Conservation (phyloP, 2,888 invertebrate species). For the Teleiodes luculella region DNA sequence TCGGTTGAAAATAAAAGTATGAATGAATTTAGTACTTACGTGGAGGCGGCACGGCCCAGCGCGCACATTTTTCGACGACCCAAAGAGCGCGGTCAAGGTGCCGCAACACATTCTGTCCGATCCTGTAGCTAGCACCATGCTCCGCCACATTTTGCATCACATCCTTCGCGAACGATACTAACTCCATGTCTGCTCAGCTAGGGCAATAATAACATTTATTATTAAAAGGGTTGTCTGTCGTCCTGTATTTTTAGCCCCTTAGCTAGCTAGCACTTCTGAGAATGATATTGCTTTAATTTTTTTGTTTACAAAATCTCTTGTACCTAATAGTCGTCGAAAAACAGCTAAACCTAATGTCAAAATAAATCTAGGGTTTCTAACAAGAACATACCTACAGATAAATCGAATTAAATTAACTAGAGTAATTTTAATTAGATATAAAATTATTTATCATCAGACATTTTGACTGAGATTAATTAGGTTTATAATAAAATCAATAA, state of each 20-base stretch:
- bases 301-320: too few species aligned
- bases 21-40: conserved; percentile 35
- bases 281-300: too few species aligned
- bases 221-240: too few species aligned
- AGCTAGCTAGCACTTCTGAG: too few species aligned
- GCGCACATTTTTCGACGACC: conserved; percentile 76
- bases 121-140: conserved; percentile 56
- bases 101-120: conserved; percentile 68
- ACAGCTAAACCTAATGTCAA: too few species aligned
- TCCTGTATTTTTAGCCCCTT: too few species aligned
- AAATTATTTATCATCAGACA: not conserved
- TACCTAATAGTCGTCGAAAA: too few species aligned
- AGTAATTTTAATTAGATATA: not conserved
- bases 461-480: not conserved
- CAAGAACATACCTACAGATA: not conserved
- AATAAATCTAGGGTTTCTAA: too few species aligned
- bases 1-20: conserved; percentile 21
- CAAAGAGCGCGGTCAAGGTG: conserved; percentile 69
- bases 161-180: conserved; percentile 55
- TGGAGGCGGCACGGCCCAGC: conserved; percentile 78
- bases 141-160: conserved; percentile 56
- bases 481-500: not conserved
- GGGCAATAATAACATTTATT: too few species aligned
- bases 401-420: not conserved
- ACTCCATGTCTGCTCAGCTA: conserved; percentile 52